Percentiles rank a stretch among this genome's conserved stretches.
Evolutionary conservation across 2,797 vertebrate genomes (phyloP).

Genomic region (Cryptoblepharus egeriae): DNA sequence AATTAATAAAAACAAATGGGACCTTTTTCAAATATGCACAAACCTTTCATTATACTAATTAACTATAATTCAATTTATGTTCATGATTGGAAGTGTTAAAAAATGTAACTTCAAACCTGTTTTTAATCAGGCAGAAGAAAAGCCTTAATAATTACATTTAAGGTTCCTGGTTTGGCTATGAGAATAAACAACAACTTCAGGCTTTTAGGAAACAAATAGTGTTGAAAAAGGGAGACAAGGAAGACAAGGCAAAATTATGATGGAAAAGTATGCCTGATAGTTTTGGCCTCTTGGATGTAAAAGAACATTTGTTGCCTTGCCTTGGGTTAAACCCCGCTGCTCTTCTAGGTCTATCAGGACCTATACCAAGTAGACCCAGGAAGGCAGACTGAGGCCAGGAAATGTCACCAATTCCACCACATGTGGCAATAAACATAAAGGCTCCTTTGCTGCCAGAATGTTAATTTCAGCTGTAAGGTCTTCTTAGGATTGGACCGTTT

Average conservation of each 20-base stretch:
- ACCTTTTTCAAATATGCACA: slow-evolving; percentile 23
- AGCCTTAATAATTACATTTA: slow-evolving; percentile 43
- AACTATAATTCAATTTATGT: slow-evolving; percentile 21
- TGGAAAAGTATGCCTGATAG: slow-evolving; percentile 33
- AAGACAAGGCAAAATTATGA: slow-evolving; percentile 28
- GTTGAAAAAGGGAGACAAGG: background rate
- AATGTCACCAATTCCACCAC: no score
- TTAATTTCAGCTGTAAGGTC: no score
- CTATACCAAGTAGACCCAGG: no score
- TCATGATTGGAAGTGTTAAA: slow-evolving; percentile 45
- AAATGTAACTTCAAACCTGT: slow-evolving; percentile 50
- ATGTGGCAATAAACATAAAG: no score
- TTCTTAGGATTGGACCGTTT: no score
- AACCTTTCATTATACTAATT: slow-evolving; percentile 24
- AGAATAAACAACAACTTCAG: slow-evolving; percentile 43
- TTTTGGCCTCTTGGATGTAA: no score
- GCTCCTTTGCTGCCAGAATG: no score
- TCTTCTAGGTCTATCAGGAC: no score
- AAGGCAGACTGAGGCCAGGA: no score
- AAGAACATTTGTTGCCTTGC: background rate
- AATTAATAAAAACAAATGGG: slow-evolving; percentile 14
- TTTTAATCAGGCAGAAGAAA: slow-evolving; percentile 59
- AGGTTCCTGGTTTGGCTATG: slow-evolving; percentile 50
- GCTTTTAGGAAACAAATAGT: background rate
- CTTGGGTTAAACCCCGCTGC: no score